Base-by-base conservation (phyloP, 2,888 invertebrate genomes). In the Caenorhabditis wallacei region DNA sequence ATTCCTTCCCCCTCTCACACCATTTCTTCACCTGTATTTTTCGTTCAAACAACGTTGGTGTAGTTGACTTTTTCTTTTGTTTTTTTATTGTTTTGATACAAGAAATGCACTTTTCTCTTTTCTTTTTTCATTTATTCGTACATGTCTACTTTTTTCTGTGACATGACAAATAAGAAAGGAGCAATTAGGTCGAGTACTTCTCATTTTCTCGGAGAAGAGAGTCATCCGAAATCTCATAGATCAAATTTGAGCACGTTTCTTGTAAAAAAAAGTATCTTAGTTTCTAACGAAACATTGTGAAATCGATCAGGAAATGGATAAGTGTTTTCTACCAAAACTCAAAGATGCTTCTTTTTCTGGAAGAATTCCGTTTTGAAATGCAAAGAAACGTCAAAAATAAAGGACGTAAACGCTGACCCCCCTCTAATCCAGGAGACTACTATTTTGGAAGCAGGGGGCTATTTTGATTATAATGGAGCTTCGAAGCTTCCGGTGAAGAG, bases 251-350 rank as follows among this genome's bases (percentile, higher is more conserved):
- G 56, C 7, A 20, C 20, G 13, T 63, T 24, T 46, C 40, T 35
- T 57, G 3, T 16, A 20, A 5, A 30, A 13, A 46, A 46, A n/a
- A n/a, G n/a, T n/a, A n/a, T n/a, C n/a, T n/a, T n/a, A n/a, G n/a
- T n/a, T n/a, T n/a, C n/a, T n/a, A n/a, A n/a, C n/a, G 22, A 20
- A 16, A 30, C 20, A 48, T 56, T 35, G 59, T 35, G 48, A 59
- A 59, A 71, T 71, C 59, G 70, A 71, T 71, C 59, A 71, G 70
- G 70, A 71, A 71, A 71, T 51, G 57, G 57, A 11, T 18, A 20
- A 48, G 59, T 18, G 51, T 57, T 13, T 53, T 54, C 2, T 40
- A 35, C 20, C 30, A 30, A 35, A 48, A 24, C 59, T 61, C 24
- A 61, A 43, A 61, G 61, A 61, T 43, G 37, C 26, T 18, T n/a